These are phyloP conservation scores for Collichthys lucidus DNA, from an alignment of 2,113 vertebrate genomes.

Conservation along the genomic window DNA sequence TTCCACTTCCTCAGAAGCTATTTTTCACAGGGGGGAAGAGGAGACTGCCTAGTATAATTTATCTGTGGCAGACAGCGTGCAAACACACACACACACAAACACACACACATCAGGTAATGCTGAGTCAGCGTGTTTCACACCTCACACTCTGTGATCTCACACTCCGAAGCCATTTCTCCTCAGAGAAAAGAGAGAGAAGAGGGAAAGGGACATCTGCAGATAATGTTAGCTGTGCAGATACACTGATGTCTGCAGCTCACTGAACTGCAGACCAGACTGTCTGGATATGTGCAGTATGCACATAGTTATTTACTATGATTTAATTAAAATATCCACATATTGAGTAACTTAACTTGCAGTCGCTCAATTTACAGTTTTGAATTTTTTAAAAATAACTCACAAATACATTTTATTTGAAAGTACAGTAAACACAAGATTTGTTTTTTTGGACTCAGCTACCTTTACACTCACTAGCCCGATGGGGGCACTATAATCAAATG, in stretches of 20 bases:
- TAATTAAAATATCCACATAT: background rate
- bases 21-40: conserved; percentile 23
- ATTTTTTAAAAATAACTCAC: background rate
- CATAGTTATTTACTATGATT: background rate
- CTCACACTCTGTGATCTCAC: conserved; percentile 12
- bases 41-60: conserved; percentile 18
- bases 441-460: background rate
- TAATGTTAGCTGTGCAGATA: conserved; percentile 28
- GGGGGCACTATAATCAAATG: conserved; percentile 31
- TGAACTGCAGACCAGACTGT: background rate
- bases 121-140: conserved; percentile 58
- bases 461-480: conserved; percentile 25
- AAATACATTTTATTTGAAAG: background rate
- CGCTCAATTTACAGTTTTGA: background rate
- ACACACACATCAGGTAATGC: conserved; percentile 27
- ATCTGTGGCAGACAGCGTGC: conserved; percentile 14
- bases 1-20: conserved; percentile 8
- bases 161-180: conserved; percentile 24
- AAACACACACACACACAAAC: background rate
- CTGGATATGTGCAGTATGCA: background rate
- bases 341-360: background rate
- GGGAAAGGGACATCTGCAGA: conserved; percentile 30
- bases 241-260: conserved; percentile 11
- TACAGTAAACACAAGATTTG: background rate
- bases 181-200: conserved; percentile 18